These are phyloP conservation scores for Pocota personata DNA, from an alignment of 2,888 invertebrate species.

Conservation along the genomic window DNA sequence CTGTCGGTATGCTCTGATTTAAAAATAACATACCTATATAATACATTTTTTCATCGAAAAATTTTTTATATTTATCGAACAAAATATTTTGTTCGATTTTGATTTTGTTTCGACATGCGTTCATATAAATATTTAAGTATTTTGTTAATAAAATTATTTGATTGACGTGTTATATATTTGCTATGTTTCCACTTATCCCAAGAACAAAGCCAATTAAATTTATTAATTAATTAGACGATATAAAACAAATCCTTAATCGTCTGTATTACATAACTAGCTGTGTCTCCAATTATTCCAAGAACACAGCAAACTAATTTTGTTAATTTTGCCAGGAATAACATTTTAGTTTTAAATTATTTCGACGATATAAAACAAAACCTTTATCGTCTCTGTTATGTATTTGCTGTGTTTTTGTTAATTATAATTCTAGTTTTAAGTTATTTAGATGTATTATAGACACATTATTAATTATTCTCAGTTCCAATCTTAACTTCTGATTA, in stretches of 20 bases:
- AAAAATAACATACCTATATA: no score
- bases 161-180: neutral
- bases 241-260: no score
- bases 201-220: neutral
- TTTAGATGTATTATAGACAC: neutral
- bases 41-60: no score
- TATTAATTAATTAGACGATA: no score
- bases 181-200: neutral
- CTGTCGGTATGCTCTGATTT: no score
- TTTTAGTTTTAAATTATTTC: no score
- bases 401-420: neutral
- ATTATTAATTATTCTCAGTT: no score
- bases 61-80: no score
- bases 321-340: no score
- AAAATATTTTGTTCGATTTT: no score
- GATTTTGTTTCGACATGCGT: neutral
- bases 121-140: neutral
- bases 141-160: neutral
- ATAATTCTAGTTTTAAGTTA: neutral
- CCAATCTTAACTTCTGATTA: no score
- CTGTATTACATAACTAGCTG: neutral
- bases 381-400: neutral
- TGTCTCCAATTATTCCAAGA: conserved; percentile 5
- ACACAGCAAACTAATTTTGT: no score
- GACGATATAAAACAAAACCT: neutral